These are phyloP conservation scores for Sylvia borin DNA, from an alignment of 2,797 vertebrate genomes.

Conservation along the genomic window DNA sequence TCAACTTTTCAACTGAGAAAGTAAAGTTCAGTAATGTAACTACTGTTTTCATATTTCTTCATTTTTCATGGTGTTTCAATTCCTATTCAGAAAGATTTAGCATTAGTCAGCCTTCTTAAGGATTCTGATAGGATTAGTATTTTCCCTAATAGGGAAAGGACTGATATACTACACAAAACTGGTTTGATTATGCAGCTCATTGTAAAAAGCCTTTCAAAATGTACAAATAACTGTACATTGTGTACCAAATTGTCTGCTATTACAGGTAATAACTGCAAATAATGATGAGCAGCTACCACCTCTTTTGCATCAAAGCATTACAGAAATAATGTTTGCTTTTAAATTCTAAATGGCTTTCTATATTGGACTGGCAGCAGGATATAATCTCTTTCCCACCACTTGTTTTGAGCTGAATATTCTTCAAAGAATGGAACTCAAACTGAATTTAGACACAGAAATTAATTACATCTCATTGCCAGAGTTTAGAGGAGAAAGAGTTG, in stretches of 20 bases:
- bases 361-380: not conserved
- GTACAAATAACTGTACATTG: not conserved
- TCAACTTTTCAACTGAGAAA: not conserved
- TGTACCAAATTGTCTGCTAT: not conserved
- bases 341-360: not conserved
- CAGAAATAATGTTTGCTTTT: not conserved
- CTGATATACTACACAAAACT: not conserved
- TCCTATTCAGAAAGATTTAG: not conserved
- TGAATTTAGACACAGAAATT: not conserved
- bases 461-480: not conserved
- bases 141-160: constrained; percentile 17
- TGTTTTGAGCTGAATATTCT: not conserved
- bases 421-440: not conserved
- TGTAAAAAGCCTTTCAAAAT: not conserved
- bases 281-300: not conserved
- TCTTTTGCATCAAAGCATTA: not conserved
- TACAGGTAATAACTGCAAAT: not conserved
- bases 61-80: not conserved
- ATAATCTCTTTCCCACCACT: not conserved
- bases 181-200: not conserved
- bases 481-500: not conserved
- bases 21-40: not conserved
- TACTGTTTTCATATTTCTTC: not conserved
- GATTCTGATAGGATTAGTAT: not conserved
- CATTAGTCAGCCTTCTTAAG: not conserved